Evolutionary conservation across 2,113 vertebrate genomes (phyloP).

Genomic region (Sardina pilchardus): DNA sequence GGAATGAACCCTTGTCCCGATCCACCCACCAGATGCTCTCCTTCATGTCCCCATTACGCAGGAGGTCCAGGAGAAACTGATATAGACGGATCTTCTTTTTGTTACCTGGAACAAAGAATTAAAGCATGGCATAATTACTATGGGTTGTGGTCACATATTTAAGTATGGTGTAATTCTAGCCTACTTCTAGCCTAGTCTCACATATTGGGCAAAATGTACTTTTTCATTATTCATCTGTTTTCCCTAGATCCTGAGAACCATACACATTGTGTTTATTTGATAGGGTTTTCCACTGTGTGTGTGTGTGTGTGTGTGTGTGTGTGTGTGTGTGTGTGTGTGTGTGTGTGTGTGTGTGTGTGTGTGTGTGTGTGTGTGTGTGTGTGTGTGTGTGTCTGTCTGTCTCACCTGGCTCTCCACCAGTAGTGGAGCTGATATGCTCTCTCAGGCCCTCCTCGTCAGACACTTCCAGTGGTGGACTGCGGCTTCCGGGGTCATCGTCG

Average conservation of each 20-base stretch:
- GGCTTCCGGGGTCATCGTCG: slow-evolving; percentile 86
- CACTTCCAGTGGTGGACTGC: slow-evolving; percentile 89
- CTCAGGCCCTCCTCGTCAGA: slow-evolving; percentile 91
- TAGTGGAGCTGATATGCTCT: slow-evolving; percentile 78
- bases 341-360: background rate
- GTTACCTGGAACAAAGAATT: slow-evolving; percentile 77
- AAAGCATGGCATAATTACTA: slow-evolving; percentile 9
- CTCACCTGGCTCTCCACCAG: slow-evolving; percentile 84
- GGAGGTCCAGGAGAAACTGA: slow-evolving; percentile 96
- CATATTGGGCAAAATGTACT: background rate
- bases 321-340: background rate
- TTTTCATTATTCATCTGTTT: too few species aligned
- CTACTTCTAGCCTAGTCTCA: background rate
- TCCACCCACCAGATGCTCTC: slow-evolving; percentile 99
- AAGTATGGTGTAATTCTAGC: background rate
- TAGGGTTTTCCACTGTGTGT: background rate
- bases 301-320: background rate
- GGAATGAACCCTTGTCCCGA: slow-evolving; percentile 97
- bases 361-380: background rate
- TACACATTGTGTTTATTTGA: too few species aligned
- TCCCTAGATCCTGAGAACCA: too few species aligned
- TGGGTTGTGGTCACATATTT: background rate
- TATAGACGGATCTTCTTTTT: slow-evolving; percentile 99
- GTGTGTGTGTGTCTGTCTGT: background rate
- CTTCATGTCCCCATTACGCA: slow-evolving; percentile 95